Percentiles rank a stretch among this genome's conserved stretches.
Evolutionary conservation across 2,113 vertebrate genomes (phyloP).

Genomic region (Grallaria varia): DNA sequence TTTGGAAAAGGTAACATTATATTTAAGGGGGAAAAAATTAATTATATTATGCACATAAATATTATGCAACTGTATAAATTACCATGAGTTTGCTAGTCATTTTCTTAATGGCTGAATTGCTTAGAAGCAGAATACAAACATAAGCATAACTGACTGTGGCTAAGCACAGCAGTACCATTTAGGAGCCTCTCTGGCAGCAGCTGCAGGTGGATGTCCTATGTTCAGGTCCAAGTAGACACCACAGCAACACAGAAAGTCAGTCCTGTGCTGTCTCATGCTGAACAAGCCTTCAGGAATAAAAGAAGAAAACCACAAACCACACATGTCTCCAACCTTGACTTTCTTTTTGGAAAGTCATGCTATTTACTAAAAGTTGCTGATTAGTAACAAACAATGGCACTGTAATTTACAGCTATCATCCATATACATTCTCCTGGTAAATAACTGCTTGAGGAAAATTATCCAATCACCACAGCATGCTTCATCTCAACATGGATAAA

Average conservation of each 20-base stretch:
- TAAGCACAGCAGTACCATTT: neutral
- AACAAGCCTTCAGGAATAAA: neutral
- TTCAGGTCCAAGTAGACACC: neutral
- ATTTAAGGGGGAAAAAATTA: neutral
- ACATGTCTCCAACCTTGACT: neutral
- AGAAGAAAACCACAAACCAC: neutral
- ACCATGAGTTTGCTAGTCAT: neutral
- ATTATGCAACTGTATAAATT: neutral
- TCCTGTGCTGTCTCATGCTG: accelerated
- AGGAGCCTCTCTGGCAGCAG: neutral
- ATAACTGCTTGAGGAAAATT: neutral
- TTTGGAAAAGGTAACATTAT: neutral
- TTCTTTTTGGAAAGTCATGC: neutral
- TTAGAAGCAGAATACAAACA: neutral
- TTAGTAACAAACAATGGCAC: neutral
- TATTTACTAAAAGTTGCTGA: neutral
- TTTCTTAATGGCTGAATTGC: neutral
- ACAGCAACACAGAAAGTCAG: neutral
- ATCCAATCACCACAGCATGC: neutral
- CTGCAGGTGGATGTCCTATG: neutral
- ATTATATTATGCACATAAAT: neutral
- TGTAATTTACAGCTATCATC: neutral
- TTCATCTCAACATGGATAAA: neutral
- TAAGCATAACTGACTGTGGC: neutral
- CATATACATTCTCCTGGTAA: accelerated